Conservation (phyloP, 2,888 invertebrate genomes). For the Lepidocyrtinus sp. region DNA sequence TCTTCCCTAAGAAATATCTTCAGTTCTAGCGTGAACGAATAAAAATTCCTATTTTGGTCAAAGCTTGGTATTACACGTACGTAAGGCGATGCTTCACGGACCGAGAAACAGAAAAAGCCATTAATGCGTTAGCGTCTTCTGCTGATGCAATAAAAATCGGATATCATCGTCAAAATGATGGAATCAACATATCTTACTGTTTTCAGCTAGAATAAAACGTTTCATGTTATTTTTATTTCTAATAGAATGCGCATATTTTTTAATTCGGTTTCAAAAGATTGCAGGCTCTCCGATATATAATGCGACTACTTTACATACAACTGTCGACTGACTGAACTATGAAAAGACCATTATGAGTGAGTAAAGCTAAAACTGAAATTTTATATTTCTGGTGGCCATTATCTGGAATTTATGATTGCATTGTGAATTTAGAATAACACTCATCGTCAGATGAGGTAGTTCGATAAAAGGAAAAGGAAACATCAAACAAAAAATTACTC, state of each 20-base stretch:
- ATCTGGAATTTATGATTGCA: background rate
- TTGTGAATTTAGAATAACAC: no score
- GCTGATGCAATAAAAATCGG: slow-evolving; percentile 42
- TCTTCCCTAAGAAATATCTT: slow-evolving; percentile 7
- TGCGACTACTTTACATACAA: background rate
- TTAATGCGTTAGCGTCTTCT: slow-evolving; percentile 28
- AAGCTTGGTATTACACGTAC: background rate
- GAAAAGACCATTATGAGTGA: slow-evolving; percentile 1
- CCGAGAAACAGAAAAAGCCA: slow-evolving; percentile 18
- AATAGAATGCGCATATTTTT: slow-evolving; percentile 50
- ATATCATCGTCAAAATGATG: slow-evolving; percentile 38
- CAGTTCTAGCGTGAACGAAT: background rate
- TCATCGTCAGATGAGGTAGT: no score
- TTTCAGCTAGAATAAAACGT: slow-evolving; percentile 8
- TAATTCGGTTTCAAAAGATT: slow-evolving; percentile 24
- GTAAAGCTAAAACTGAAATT: background rate
- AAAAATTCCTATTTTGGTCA: background rate
- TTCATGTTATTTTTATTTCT: slow-evolving; percentile 9
- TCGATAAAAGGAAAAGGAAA: no score
- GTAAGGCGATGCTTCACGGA: background rate
- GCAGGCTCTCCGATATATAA: background rate
- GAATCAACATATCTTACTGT: slow-evolving; percentile 28
- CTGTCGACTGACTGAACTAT: background rate
- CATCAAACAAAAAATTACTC: no score
- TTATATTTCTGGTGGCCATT: slow-evolving; percentile 8